A percentile compares a stretch with the other conserved stretches of the same genome.
Evolutionary conservation across 2,888 invertebrate genomes (phyloP).

Genomic region (Prosopocoilus inquinatus): DNA sequence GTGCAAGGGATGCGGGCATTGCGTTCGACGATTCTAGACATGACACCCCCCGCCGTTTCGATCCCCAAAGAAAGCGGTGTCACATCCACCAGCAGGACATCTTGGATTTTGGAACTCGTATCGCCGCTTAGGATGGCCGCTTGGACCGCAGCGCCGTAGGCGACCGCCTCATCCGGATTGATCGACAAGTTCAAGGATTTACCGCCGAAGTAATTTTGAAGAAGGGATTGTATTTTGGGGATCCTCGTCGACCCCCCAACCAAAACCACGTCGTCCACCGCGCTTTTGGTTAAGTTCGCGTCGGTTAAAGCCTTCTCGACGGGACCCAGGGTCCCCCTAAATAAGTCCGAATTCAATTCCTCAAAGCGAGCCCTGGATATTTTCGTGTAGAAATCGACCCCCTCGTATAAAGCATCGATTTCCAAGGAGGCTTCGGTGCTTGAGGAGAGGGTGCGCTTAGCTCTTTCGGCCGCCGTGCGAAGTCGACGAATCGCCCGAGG

Average conservation of each 20-base stretch:
- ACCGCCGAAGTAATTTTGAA: constrained; percentile 74
- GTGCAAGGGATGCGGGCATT: constrained; percentile 72
- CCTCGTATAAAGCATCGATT: constrained; percentile 54
- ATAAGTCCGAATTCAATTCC: constrained; percentile 70
- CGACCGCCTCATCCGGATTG: constrained; percentile 80
- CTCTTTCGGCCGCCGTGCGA: constrained; percentile 55
- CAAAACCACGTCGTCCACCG: constrained; percentile 76
- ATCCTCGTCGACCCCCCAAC: constrained; percentile 82
- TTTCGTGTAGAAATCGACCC: constrained; percentile 62
- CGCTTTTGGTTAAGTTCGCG: constrained; percentile 72
- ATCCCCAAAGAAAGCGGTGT: constrained; percentile 53
- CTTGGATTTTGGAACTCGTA: constrained; percentile 57
- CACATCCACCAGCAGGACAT: constrained; percentile 60
- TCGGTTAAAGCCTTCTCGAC: constrained; percentile 77
- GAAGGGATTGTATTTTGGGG: constrained; percentile 72
- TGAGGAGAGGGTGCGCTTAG: constrained; percentile 49
- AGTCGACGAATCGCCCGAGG: constrained; percentile 51
- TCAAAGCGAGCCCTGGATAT: constrained; percentile 77
- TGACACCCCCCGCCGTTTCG: constrained; percentile 56
- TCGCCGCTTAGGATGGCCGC: constrained; percentile 71
- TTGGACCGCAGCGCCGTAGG: constrained; percentile 74
- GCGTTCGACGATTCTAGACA: constrained; percentile 68
- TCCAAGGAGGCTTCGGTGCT: constrained; percentile 55
- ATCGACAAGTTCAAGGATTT: constrained; percentile 72
- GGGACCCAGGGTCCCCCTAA: constrained; percentile 70